Conservation (phyloP, 2,113 vertebrate genomes). For the Orthonyx spaldingii region DNA sequence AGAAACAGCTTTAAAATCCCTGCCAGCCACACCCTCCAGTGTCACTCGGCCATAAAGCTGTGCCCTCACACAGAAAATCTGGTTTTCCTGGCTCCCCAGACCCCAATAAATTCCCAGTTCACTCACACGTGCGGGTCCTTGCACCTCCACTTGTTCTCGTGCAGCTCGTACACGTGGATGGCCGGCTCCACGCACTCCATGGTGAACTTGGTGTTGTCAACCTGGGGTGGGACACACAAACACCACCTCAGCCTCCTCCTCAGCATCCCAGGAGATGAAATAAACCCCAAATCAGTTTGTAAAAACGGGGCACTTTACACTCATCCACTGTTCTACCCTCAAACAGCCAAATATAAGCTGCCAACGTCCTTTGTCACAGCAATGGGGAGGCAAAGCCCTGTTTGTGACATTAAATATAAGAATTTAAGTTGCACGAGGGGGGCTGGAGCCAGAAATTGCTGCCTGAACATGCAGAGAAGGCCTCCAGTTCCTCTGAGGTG, state of each 20-base stretch:
- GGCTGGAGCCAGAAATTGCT: neutral
- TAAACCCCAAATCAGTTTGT: neutral
- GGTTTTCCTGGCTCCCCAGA: neutral
- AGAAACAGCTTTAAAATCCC: neutral
- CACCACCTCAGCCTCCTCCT: neutral
- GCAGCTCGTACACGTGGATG: slow-evolving; percentile 88
- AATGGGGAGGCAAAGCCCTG: neutral
- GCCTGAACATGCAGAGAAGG: neutral
- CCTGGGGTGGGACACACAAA: slow-evolving; percentile 59
- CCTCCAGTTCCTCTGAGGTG: neutral
- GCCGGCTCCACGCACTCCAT: slow-evolving; percentile 87
- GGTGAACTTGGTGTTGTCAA: slow-evolving; percentile 89
- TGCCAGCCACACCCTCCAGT: neutral
- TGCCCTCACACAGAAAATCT: accelerated
- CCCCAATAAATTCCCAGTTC: accelerated
- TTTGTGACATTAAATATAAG: neutral
- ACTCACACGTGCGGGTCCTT: slow-evolving; percentile 89
- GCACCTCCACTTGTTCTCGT: slow-evolving; percentile 94
- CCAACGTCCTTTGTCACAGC: neutral
- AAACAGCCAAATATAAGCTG: neutral
- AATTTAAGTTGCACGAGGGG: neutral
- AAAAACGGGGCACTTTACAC: neutral
- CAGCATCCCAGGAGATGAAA: neutral
- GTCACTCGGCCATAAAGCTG: neutral
- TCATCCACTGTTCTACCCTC: neutral